phyloP scores from a whole-genome alignment of 2,888 invertebrate genomes.

The Clepsis dumicolana region DNA sequence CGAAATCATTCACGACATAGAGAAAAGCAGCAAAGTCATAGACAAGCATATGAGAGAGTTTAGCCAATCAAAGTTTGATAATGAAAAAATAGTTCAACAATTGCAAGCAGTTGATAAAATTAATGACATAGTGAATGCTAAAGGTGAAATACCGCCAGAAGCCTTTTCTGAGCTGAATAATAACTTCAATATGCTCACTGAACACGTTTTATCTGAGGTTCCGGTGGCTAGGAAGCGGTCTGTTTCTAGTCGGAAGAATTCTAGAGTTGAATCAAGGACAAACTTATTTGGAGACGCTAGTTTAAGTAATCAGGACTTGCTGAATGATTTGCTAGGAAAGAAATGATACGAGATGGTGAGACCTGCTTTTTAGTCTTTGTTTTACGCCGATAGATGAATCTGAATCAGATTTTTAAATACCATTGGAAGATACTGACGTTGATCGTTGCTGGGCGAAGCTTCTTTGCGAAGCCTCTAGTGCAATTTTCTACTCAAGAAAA shows the following conservation, averaged over 20 bases:
- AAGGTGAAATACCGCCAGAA: constrained; percentile 66
- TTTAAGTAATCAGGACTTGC: constrained; percentile 76
- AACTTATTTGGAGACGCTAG: constrained; percentile 70
- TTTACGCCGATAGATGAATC: not conserved
- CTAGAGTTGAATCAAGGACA: constrained; percentile 57
- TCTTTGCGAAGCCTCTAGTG: too few relatives aligned
- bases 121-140: constrained; percentile 75
- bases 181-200: constrained; percentile 74
- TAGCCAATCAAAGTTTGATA: constrained; percentile 74
- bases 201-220: constrained; percentile 65
- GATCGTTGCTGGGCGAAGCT: too few relatives aligned
- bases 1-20: constrained; percentile 78
- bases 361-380: not conserved
- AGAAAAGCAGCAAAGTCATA: constrained; percentile 77
- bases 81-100: constrained; percentile 79
- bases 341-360: constrained; percentile 67
- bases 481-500: too few relatives aligned
- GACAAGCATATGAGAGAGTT: constrained; percentile 83
- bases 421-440: not conserved
- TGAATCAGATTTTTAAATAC: too few relatives aligned
- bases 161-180: constrained; percentile 74
- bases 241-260: constrained; percentile 63
- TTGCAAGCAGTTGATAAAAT: constrained; percentile 82
- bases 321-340: constrained; percentile 77
- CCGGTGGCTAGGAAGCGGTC: constrained; percentile 67